Evolutionary conservation across 2,888 invertebrate species (phyloP).

Genomic region (Harpagoxenus sublaevis): DNA sequence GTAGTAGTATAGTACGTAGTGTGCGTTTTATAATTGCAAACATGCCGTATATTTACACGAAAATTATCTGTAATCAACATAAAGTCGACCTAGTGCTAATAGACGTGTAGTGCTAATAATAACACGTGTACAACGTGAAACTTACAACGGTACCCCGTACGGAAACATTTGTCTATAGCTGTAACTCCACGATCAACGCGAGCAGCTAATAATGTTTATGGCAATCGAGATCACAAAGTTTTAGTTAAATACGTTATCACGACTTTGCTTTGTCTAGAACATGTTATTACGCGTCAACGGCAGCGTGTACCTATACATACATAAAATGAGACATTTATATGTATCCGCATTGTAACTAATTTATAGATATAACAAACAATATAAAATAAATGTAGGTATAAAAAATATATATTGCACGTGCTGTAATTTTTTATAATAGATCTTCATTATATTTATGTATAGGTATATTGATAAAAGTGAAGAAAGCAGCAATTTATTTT

Average conservation of each 20-base stretch:
- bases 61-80: background rate
- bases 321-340: constrained; percentile 24
- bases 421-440: background rate
- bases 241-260: background rate
- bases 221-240: constrained; percentile 4
- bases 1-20: background rate
- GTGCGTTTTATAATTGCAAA: background rate
- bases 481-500: background rate
- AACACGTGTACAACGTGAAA: background rate
- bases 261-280: background rate
- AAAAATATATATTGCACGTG: background rate
- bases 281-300: background rate
- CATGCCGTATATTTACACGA: background rate
- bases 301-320: background rate
- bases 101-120: constrained; percentile 18
- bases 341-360: background rate
- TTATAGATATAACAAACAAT: background rate
- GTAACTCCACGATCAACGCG: background rate
- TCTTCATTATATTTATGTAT: background rate
- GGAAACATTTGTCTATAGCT: constrained; percentile 7
- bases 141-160: background rate
- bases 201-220: background rate
- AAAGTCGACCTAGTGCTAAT: background rate
- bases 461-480: background rate
- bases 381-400: background rate